Base-by-base conservation (phyloP, 2,797 vertebrate genomes). In the Molossus molossus region DNA sequence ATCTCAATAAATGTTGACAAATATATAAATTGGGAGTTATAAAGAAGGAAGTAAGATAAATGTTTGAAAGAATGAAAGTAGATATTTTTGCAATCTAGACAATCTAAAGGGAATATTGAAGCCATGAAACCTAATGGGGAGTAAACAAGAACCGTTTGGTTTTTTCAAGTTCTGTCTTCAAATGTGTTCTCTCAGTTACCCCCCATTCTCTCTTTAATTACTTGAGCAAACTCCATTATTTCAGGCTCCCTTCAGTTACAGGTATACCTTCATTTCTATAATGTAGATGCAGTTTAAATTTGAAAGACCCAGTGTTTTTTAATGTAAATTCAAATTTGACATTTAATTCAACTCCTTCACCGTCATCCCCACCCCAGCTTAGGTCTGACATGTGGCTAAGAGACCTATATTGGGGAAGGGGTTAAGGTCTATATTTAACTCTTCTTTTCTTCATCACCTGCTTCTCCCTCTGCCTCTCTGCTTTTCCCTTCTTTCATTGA, bases 91-190 rank as follows among this genome's bases (percentile, higher is more conserved):
- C 70, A 69, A 14, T 64, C 6, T 55, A 20, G 57, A 64, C 29
- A 20, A 45, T 45, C 40, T 58, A 13, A 62, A 79, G 40, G 33
- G 57, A 45, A 48, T 76, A 45, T 70, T 73, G 70, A 94, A 83
- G 70, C 6, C 37, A 33, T 60, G 81, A n/a, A 81, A 40, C 11
- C 2, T 65, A 76, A 23, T 23, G 37, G 67, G 48, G 29, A 23
- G 21, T 75, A 57, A 94, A 69, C 29, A 82, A 58, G n/a, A 88
- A 37, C 50, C 53, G 40, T 45, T 89, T 87, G 48, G 87, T 80
- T 84, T 62, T 62, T 94, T 91, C 29, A 87, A 60, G 8, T 27
- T 72, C 50, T 85, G 15, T 57, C 57, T 95, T 93, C 83, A 94
- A 62, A 73, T 69, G 89, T 29, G 20, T 4, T 53, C 15, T 70